Base-by-base conservation (phyloP, 2,888 invertebrate species). In the Nymphalis urticae region DNA sequence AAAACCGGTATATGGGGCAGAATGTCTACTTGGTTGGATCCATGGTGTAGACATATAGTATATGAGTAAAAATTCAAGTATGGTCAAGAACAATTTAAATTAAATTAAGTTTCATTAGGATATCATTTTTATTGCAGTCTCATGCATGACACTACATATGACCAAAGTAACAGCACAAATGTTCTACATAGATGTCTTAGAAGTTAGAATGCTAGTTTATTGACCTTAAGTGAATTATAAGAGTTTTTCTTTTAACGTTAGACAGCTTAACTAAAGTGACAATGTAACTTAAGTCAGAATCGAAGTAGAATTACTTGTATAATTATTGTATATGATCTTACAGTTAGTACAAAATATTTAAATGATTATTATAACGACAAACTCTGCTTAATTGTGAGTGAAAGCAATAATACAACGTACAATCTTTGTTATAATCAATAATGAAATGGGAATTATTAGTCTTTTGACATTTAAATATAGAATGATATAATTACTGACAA, bases 341-440 rank as follows among this genome's bases (percentile, higher is more conserved):
- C 32, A 24, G 54, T 56, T 27, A 56, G 54, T 56, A 56, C 54
- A 56, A 56, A 56, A 56, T 56, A 32, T 56, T 32, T 27, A 32
- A 32, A 47, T 54, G 63, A 51, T 53, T 47, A 53, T 24, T 36
- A 21, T 32, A 36, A 36, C 17, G 27, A 24, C 36, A n/a, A 36
- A 58, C 32, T 36, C 5, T 58, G 56, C n/a, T 27, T 36, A 58
- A 17, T 59, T 59, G 64, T 61, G 56, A 69, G 62, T 21, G 6
- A 48, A 69, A 64, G 66, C 69, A 71, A 71, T 71, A 71, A 48
- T 62, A 17, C 19, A 61, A 59, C 51, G 65, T 68, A 71, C 66
- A 68, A 68, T 65, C 50, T 64, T 56, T 68, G 63, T 56, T 17
- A 58, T 42, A 42, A 36, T 58, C 19, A 19, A n/a, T 50, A n/a